Base-by-base conservation (phyloP, 2,797 vertebrate species). In the Peromyscus attwateri region DNA sequence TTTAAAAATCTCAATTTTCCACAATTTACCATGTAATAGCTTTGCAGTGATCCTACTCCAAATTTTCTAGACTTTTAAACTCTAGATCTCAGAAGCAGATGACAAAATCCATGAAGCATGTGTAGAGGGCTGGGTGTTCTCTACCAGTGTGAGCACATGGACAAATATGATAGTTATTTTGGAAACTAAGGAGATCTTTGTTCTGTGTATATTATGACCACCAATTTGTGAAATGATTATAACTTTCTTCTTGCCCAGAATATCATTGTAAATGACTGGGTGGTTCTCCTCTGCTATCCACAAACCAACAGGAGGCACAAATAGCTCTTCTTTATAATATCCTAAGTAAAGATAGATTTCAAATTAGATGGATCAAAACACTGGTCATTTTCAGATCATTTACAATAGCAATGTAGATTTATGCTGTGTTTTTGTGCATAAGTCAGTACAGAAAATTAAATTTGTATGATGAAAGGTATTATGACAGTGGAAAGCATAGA, bases 161-260 rank as follows among this genome's bases (percentile, higher is more conserved):
- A 80, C 40, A 94, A 92, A 76, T 57, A 94, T 37, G 57, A 46
- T 17, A 91, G 90, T 92, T 95, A 97, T 97, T 97, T 98, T 83
- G 93, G 94, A 91, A 96, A 89, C 70, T 70, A 83, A 95, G 71
- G 84, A 92, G 83, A 90, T 64, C 62, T 92, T 94, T 89, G 73
- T 21, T 95, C 77, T 23, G 91, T 93, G 37, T 82, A 68, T 34
- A 92, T 94, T 90, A 92, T 34, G 94, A 95, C 92, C 83, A 97
- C 76, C 76, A 96, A 97, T 96, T 97, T 95, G 90, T 82, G 66
- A 95, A 97, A 97, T 97, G 95, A 98, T 96, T 96, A 96, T 97
- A 98, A 89, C 83, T 81, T 87, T 64, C 66, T 89, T 85, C 96
- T 75, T 88, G 77, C 92, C 94, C 82, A 92, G 60, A 97, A 96